phyloP scores from a whole-genome alignment of 2,113 vertebrate species.

The Hydrolagus affinis region DNA sequence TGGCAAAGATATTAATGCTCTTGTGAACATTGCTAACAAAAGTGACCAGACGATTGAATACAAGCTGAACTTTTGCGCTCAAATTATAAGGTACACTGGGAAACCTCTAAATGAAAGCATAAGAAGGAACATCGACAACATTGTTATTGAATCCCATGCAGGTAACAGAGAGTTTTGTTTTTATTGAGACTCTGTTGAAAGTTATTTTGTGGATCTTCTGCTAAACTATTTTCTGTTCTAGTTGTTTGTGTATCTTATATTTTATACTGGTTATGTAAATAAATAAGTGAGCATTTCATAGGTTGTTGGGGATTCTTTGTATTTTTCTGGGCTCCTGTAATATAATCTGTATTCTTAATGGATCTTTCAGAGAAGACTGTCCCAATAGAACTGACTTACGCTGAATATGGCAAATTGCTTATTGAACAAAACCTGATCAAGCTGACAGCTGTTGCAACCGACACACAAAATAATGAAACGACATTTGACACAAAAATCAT shows the following conservation, averaged over 20 bases:
- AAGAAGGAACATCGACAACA: background rate
- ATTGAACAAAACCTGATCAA: constrained; percentile 80
- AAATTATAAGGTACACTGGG: constrained; percentile 65
- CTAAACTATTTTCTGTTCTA: background rate
- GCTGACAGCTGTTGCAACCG: constrained; percentile 63
- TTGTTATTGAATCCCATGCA: background rate
- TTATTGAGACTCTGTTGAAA: too few relatives aligned
- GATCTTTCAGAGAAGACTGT: constrained; percentile 58
- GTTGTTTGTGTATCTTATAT: too few relatives aligned
- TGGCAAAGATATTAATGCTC: constrained; percentile 77
- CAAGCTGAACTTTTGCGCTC: constrained; percentile 65
- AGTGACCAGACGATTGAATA: constrained; percentile 47
- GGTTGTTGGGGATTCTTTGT: background rate
- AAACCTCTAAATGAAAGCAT: background rate
- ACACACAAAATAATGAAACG: constrained; percentile 45
- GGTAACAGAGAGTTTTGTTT: background rate
- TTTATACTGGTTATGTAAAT: background rate
- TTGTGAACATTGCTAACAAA: constrained; percentile 62
- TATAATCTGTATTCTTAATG: background rate
- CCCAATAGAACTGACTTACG: constrained; percentile 67
- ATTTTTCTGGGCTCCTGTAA: background rate
- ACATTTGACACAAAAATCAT: constrained; percentile 62
- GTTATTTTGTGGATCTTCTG: background rate
- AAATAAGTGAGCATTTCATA: background rate
- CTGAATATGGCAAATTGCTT: constrained; percentile 60